Evolutionary conservation across 2,888 invertebrate species (phyloP).

Genomic region (Syrphus vitripennis): DNA sequence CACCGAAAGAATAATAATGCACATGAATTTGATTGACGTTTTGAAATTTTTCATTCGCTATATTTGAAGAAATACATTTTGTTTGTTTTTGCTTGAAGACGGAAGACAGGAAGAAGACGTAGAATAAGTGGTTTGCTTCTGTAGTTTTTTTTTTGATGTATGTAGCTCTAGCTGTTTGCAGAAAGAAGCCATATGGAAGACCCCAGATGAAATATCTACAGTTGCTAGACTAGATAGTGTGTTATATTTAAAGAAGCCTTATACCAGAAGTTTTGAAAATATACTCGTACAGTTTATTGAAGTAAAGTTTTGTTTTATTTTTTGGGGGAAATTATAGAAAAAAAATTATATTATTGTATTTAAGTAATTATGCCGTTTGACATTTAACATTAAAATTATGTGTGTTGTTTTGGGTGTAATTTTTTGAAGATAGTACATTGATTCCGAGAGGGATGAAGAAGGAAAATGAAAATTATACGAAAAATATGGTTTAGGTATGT

Average conservation of each 20-base stretch:
- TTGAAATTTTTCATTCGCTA: constrained; percentile 61
- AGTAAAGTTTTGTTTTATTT: not conserved
- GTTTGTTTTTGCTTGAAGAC: constrained; percentile 7
- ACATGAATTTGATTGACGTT: constrained; percentile 67
- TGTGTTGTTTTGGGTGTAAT: not conserved
- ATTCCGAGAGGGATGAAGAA: too few species aligned
- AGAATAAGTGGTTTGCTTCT: constrained; percentile 42
- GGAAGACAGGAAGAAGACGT: constrained; percentile 42
- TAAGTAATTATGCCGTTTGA: constrained; percentile 44
- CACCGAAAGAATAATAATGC: constrained; percentile 67
- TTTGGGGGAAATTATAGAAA: constrained; percentile 7
- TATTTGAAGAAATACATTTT: constrained; percentile 38
- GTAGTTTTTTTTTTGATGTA: constrained; percentile 18
- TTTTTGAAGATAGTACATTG: not conserved
- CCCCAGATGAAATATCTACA: constrained; percentile 40
- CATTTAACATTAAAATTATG: constrained; percentile 34
- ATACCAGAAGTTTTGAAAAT: constrained; percentile 23
- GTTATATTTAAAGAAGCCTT: constrained; percentile 30
- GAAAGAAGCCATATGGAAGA: constrained; percentile 68
- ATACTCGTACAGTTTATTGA: constrained; percentile 20
- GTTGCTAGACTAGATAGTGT: not conserved
- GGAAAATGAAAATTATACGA: too few species aligned
- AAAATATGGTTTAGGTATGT: too few species aligned
- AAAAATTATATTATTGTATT: constrained; percentile 32
- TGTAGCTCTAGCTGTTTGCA: constrained; percentile 39